phyloP scores from a whole-genome alignment of 2,113 vertebrate genomes.

The Cygnus atratus region DNA sequence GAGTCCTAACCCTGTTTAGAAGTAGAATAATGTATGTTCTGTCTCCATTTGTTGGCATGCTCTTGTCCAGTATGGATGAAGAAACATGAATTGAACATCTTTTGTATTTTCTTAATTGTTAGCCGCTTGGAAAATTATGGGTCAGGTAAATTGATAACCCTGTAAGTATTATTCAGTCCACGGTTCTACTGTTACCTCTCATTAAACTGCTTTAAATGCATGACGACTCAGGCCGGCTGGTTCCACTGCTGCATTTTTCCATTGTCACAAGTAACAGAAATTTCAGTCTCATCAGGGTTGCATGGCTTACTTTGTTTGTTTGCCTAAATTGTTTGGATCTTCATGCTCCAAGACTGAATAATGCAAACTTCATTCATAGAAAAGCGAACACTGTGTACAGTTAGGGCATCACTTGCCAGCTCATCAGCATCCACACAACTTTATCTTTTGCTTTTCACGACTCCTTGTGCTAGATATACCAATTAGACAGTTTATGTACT shows the following conservation, averaged over 20 bases:
- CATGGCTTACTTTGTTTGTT: constrained; percentile 71
- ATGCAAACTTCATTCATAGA: constrained; percentile 42
- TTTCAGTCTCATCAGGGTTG: constrained; percentile 57
- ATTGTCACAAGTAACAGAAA: constrained; percentile 28
- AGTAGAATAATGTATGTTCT: constrained; percentile 37
- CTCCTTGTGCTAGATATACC: constrained; percentile 37
- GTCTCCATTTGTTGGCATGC: constrained; percentile 66
- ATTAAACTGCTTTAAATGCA: constrained; percentile 75
- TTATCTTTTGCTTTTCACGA: constrained; percentile 39
- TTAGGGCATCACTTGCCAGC: constrained; percentile 37
- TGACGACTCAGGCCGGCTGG: constrained; percentile 52
- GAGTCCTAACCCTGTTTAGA: neutral
- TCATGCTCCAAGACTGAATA: constrained; percentile 50
- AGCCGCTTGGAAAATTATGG: constrained; percentile 82
- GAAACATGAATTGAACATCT: constrained; percentile 77
- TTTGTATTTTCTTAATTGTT: constrained; percentile 85
- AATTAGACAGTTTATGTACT: neutral
- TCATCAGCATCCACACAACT: constrained; percentile 55
- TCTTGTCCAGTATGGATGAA: constrained; percentile 51
- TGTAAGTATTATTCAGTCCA: constrained; percentile 79
- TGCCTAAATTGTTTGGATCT: constrained; percentile 52
- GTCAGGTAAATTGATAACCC: constrained; percentile 80
- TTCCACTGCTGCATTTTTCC: constrained; percentile 61
- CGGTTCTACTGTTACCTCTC: constrained; percentile 51
- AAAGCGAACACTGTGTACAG: constrained; percentile 11